Evolutionary conservation across 2,113 vertebrate species (phyloP), one percentile per base, ranked within the genome.

Genomic region (Dasyprocta punctata): DNA sequence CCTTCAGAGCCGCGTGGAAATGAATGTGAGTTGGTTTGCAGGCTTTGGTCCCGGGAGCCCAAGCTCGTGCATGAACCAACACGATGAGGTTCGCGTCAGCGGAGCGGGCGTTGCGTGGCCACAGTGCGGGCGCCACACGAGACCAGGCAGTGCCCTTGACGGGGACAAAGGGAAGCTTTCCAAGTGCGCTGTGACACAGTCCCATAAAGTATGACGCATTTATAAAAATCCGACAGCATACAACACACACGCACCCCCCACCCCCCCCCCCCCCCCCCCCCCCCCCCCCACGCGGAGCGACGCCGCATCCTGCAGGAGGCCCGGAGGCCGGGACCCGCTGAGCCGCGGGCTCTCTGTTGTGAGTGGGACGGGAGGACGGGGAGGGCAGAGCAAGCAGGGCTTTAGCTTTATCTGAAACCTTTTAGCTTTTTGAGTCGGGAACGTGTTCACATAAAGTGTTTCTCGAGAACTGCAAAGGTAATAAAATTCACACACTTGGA

Each of bases 41-140:
- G 22, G 0, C 5, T 22, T 60, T 28, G n/a, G 17, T 86, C 38
- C 65, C 14, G 33, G 75, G 13, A 22, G 56, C 17, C 69, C 17
- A 30, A 44, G 52, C 38, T n/a, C 58, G 77, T 60, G 16, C 28
- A 49, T 1, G 54, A 19, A 17, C 12, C 54, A 11, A 8, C 7
- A 24, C 4, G 9, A 11, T 36, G 22, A 2, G 44, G 60, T n/a
- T 58, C 91, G 26, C 41, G 36, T 47, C 30, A 38, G 56, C 28
- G 8, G 36, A 86, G 65, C 1, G 10, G 49, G 5, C 17, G 9
- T 5, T 3, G 5, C 33, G 5, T 5, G 71, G 83, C 17, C 10
- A 0, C 8, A 54, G 3, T 9, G 22, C 0, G 8, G 20, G 75
- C 0, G 1, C 38, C 7, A 1, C 73, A 16, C 1, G 2, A n/a